A percentile compares a stretch with the other conserved stretches of the same genome.
Evolutionary conservation across 2,113 vertebrate genomes (phyloP).

Genomic region (Dicaeum eximium): DNA sequence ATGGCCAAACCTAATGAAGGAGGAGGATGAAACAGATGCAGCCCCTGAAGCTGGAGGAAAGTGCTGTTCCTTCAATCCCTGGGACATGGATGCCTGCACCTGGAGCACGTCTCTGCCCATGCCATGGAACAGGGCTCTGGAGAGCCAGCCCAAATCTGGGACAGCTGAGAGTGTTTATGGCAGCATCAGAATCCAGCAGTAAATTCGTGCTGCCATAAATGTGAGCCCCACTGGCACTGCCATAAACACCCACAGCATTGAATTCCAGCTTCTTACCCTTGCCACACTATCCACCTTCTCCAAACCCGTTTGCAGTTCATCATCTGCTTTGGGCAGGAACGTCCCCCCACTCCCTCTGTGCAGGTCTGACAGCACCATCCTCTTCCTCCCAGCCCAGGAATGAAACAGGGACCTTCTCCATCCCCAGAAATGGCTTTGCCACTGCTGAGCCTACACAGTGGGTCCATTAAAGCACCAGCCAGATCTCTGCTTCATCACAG

Average conservation of each 20-base stretch:
- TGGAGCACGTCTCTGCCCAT: accelerated
- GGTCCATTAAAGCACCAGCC: neutral
- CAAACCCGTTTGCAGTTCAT: neutral
- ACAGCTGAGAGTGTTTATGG: neutral
- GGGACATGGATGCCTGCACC: neutral
- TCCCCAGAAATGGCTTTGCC: neutral
- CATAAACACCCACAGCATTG: neutral
- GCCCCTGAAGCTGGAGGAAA: neutral
- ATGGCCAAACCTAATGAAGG: accelerated
- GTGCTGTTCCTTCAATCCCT: neutral
- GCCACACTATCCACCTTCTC: neutral
- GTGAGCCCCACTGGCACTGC: neutral
- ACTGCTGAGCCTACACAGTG: neutral
- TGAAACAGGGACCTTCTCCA: neutral
- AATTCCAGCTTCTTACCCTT: neutral
- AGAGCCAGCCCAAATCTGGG: neutral
- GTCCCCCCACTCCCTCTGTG: accelerated
- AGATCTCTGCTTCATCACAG: neutral
- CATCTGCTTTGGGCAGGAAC: neutral
- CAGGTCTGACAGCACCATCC: neutral
- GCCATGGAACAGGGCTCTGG: neutral
- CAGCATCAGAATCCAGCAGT: neutral
- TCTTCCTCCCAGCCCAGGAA: neutral
- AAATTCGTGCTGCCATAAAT: neutral
- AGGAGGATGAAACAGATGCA: accelerated